Percentiles rank a stretch among this genome's conserved stretches.
phyloP scores from a whole-genome alignment of 2,113 vertebrate species.

The Oncorhynchus gorbuscha region DNA sequence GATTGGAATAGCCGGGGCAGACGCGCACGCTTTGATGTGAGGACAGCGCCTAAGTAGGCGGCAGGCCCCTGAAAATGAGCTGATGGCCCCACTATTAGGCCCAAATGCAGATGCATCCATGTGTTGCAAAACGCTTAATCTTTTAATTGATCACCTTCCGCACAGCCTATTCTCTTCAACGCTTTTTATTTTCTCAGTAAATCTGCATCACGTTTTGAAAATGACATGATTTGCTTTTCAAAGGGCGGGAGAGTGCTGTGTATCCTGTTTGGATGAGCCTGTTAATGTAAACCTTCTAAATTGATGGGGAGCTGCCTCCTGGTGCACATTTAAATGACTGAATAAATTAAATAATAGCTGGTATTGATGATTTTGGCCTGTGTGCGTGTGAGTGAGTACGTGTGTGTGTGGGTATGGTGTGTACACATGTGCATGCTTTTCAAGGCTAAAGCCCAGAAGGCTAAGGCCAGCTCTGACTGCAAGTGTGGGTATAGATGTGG shows the following conservation, averaged over 20 bases:
- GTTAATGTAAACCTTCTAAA: conserved; percentile 36
- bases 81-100: conserved; percentile 92
- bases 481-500: no score
- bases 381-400: conserved; percentile 1
- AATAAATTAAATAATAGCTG: conserved; percentile 8
- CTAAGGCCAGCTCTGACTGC: no score
- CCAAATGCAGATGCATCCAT: conserved; percentile 87
- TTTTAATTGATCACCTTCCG: conserved; percentile 98
- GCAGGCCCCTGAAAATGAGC: conserved; percentile 93
- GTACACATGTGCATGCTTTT: background rate
- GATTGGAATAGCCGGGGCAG: conserved; percentile 81
- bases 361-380: background rate
- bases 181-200: conserved; percentile 40
- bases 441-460: no score
- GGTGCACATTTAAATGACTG: conserved; percentile 25
- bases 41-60: conserved; percentile 60
- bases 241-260: conserved; percentile 40
- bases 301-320: conserved; percentile 23
- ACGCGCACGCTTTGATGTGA: conserved; percentile 91
- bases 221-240: conserved; percentile 65
- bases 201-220: conserved; percentile 72
- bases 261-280: conserved; percentile 30
- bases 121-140: conserved; percentile 98
- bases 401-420: background rate
- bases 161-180: conserved; percentile 61